Base-by-base conservation (phyloP, 2,888 invertebrate species). In the Hedychridium roseum region DNA sequence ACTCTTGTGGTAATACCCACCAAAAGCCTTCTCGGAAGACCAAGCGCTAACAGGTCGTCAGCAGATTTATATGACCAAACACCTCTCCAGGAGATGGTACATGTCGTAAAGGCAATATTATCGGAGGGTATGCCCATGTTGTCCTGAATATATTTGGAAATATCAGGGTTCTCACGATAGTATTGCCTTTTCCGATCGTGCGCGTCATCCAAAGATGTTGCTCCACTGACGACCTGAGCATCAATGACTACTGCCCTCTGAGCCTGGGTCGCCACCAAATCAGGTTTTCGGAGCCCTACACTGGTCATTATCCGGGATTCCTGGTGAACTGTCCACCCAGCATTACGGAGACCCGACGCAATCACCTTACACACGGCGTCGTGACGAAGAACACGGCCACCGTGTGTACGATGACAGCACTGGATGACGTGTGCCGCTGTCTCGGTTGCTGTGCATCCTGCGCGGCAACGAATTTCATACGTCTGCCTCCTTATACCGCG, bases 401-500 rank as follows among this genome's bases (percentile, higher is more conserved):
- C 74, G 51, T 78, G 75, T 1, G 76, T 78, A 26, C 73, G 35
- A n/a, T n/a, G n/a, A n/a, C n/a, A n/a, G 18, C 42, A 42, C 40
- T 78, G 76, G 28, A 74, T 61, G 11, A 68, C 44, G 37, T 74
- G 75, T 4, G 68, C 70, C 20, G 68, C 63, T 0, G 76, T 74
- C 50, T 78, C 74, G 23, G 51, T 56, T 0, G 55, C 50, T 38
- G 37, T 43, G 55, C 73, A 77, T 1, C 71, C 72, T 2, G 69
- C 73, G 15, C 74, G 65, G 46, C 74, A 76, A 38, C 11, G 14
- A 6, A 27, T 30, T 11, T 18, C n/a, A 11, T 3, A 2, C 5
- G 6, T 12, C 17, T 12, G 6, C 3, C 45, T 18, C 7, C 61
- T 21, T 1, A 48, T 15, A 1, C 74, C 72, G 12, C 72, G 49